phyloP scores from a whole-genome alignment of 2,113 vertebrate genomes.

The Poicephalus meyeri region DNA sequence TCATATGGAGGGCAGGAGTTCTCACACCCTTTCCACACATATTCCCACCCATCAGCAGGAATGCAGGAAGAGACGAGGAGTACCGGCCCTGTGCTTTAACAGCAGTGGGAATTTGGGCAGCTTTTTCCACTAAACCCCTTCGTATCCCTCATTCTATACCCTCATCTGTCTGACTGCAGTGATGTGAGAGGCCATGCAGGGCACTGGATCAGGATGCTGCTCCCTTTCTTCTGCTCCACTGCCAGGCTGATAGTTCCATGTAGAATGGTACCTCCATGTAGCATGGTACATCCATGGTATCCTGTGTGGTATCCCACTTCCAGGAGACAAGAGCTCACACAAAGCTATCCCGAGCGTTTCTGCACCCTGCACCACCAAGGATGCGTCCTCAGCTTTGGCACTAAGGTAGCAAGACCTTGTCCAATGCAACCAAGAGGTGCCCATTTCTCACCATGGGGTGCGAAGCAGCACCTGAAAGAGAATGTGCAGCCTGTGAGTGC shows the following conservation, averaged over 20 bases:
- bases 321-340: not conserved
- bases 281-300: not conserved
- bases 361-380: not conserved
- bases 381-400: not conserved
- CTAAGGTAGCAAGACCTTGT: not conserved
- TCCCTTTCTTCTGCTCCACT: not conserved
- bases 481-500: not conserved
- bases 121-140: not conserved
- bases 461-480: not conserved
- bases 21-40: not conserved
- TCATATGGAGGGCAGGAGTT: accelerated
- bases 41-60: not conserved
- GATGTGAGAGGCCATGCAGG: not conserved
- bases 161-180: not conserved
- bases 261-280: not conserved
- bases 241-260: not conserved
- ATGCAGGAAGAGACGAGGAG: not conserved
- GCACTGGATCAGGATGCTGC: not conserved
- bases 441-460: not conserved
- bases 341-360: not conserved
- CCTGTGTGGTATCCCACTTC: not conserved
- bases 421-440: not conserved
- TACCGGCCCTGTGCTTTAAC: not conserved
- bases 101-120: not conserved
- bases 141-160: accelerated